These are phyloP conservation scores for Enteromius paludinosus DNA, from an alignment of 2,797 vertebrate genomes.

Conservation along the genomic window DNA sequence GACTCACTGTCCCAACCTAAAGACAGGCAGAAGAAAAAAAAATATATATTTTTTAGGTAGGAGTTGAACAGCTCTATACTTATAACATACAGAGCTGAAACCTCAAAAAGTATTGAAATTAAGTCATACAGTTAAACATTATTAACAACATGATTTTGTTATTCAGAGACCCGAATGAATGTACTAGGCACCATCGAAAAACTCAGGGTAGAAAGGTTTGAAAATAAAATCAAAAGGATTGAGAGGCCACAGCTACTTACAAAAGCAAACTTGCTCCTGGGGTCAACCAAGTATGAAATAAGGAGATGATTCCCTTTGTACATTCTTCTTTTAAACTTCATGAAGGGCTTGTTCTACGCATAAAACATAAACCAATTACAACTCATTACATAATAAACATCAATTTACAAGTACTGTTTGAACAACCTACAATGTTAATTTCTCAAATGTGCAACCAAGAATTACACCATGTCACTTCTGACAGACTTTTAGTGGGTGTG, in stretches of 20 bases:
- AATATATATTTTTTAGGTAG: background rate
- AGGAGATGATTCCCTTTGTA: background rate
- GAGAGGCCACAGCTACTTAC: background rate
- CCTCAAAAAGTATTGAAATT: background rate
- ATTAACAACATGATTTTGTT: background rate
- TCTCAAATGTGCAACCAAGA: no score
- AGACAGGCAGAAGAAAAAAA: background rate
- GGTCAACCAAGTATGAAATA: background rate
- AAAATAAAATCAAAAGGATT: no score
- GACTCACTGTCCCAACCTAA: slow-evolving; percentile 59
- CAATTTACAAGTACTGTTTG: no score
- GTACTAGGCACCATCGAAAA: no score
- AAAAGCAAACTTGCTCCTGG: background rate
- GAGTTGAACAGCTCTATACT: background rate
- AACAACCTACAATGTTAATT: no score
- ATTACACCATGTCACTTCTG: no score
- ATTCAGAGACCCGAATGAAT: background rate
- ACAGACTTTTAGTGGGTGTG: no score
- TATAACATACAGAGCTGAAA: background rate
- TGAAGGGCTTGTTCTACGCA: background rate
- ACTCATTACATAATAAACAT: no score
- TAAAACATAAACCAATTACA: background rate
- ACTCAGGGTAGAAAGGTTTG: no score
- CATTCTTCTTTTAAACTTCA: background rate
- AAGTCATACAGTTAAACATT: background rate